A percentile compares a stretch with the other conserved stretches of the same genome.
phyloP scores from a whole-genome alignment of 1,140 invertebrate genomes.

The Drosophila grimshawi region DNA sequence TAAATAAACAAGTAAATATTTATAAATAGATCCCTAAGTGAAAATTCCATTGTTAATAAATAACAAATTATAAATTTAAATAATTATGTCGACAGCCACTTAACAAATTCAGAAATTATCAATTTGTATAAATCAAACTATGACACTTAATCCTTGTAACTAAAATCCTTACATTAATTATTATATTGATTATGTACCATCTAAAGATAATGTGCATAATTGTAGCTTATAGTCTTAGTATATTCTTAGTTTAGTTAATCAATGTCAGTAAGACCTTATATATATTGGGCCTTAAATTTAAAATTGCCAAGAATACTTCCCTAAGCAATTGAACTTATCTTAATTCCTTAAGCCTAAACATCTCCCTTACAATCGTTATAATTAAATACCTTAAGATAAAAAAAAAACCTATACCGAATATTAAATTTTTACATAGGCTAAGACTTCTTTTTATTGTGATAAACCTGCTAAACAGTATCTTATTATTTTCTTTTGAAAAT shows the following conservation, averaged over 20 bases:
- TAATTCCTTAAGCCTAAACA: background rate
- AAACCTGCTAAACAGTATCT: background rate
- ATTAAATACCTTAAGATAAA: background rate
- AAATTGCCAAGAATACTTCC: conserved; percentile 5
- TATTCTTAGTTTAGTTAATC: conserved; percentile 55
- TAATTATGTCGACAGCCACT: conserved; percentile 25
- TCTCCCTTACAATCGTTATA: background rate
- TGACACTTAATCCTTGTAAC: conserved; percentile 57
- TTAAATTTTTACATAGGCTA: background rate
- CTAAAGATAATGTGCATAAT: conserved; percentile 23
- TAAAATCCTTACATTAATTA: conserved; percentile 43
- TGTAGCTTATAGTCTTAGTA: conserved; percentile 51
- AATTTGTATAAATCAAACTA: conserved; percentile 42
- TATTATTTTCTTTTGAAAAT: conserved; percentile 9
- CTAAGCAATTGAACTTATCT: background rate
- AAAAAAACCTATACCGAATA: background rate
- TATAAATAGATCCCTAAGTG: conserved; percentile 42
- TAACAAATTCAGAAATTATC: background rate
- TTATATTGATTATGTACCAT: conserved; percentile 10
- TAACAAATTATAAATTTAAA: conserved; percentile 6
- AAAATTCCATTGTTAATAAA: conserved; percentile 44
- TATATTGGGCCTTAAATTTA: background rate
- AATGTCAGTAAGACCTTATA: conserved; percentile 51
- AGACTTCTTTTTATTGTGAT: background rate
- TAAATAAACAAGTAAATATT: conserved; percentile 44